Evolutionary conservation across 2,797 vertebrate genomes (phyloP).

Genomic region (Taeniopygia guttata): DNA sequence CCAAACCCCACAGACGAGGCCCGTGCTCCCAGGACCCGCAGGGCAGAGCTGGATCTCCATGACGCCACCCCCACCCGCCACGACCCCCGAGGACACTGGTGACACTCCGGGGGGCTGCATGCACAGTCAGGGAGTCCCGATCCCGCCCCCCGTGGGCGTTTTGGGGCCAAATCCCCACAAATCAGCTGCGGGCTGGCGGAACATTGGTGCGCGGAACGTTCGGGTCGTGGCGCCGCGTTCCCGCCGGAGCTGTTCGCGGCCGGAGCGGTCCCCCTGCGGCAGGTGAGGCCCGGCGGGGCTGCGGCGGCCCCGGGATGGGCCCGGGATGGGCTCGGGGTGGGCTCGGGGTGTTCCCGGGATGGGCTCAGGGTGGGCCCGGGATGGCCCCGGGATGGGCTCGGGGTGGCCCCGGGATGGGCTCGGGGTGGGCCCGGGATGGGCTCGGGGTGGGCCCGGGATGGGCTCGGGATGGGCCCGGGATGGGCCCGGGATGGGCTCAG

Average conservation of each 20-base stretch:
- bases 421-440: too few relatives aligned
- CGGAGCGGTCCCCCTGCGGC: neutral
- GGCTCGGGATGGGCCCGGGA: too few relatives aligned
- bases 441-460: too few relatives aligned
- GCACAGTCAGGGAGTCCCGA: fast-evolving
- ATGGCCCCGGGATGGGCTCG: too few relatives aligned
- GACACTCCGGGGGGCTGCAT: neutral
- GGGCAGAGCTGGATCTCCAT: neutral
- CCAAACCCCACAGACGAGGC: fast-evolving
- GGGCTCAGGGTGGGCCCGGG: too few relatives aligned
- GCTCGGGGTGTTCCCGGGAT: too few relatives aligned
- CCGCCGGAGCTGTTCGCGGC: neutral
- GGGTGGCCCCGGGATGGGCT: too few relatives aligned
- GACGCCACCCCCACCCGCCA: fast-evolving
- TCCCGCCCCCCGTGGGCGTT: neutral
- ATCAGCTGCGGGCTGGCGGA: fast-evolving
- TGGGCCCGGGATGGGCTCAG: too few relatives aligned
- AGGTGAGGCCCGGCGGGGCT: slow-evolving; percentile 3
- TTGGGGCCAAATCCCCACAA: neutral
- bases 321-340: neutral
- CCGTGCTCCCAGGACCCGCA: fast-evolving
- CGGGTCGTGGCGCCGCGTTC: fast-evolving
- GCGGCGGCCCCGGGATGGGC: neutral
- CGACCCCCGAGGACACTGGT: fast-evolving
- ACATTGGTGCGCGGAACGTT: neutral